Base-by-base conservation (phyloP, 2,888 invertebrate genomes). In the Orchestes rusci region DNA sequence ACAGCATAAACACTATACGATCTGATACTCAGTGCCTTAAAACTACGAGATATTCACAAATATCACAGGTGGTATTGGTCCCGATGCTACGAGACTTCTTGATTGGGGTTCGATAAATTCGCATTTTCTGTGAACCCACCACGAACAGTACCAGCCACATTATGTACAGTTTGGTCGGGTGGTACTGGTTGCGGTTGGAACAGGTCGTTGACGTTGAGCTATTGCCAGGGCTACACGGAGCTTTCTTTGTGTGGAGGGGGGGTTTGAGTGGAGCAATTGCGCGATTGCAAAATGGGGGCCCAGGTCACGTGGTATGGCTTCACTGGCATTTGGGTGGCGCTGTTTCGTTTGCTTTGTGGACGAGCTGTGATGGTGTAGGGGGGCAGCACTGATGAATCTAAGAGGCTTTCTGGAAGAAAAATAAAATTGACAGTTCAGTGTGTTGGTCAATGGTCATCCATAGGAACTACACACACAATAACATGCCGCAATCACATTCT, bases 1-100 rank as follows among this genome's bases (percentile, higher is more conserved):
- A n/a, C n/a, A n/a, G n/a, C n/a, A n/a, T n/a, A n/a, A n/a, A n/a
- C n/a, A n/a, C n/a, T n/a, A n/a, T n/a, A n/a, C n/a, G n/a, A n/a
- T n/a, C n/a, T n/a, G n/a, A n/a, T n/a, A n/a, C n/a, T n/a, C n/a
- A n/a, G n/a, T n/a, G n/a, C n/a, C 49, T 58, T 61, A 49, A 50
- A 42, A 45, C 32, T 47, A 50, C 36, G 62, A 66, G 65, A 66
- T 68, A 68, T 67, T 68, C 67, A 67, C 68, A 68, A 67, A 63
- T 68, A 68, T 68, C 68, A 68, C 68, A 68, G 67, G 68, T 68
- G 68, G 65, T 64, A 67, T 68, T 68, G 68, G 68, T 68, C 67
- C 67, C 65, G 65, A 59, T 64, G 62, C 63, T n/a, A n/a, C 66
- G 65, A 66, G 64, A 65, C 66, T 60, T 54, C 56, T n/a, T 61